Evolutionary conservation across 2,888 invertebrate genomes (phyloP).

Genomic region (Ormyrus rosae): DNA sequence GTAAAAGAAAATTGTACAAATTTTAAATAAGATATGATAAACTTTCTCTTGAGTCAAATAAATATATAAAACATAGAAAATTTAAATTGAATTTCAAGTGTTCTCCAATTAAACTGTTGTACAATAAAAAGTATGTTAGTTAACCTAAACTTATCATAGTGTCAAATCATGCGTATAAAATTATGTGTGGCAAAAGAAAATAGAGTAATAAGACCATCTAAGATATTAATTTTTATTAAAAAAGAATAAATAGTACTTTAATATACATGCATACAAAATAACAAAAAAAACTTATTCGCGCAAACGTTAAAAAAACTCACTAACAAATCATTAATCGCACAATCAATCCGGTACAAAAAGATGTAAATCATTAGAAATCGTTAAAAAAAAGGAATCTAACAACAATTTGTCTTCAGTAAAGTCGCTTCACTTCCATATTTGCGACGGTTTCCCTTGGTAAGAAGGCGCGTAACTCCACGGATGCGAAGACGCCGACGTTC

Average conservation of each 20-base stretch:
- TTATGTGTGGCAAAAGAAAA: no score
- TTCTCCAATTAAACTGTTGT: no score
- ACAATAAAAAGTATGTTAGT: no score
- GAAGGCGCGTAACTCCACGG: constrained; percentile 71
- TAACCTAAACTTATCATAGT: no score
- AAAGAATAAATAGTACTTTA: constrained; percentile 44
- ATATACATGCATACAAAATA: constrained; percentile 23
- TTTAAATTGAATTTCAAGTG: no score
- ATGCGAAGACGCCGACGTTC: constrained; percentile 56
- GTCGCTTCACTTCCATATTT: constrained; percentile 66
- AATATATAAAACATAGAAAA: no score
- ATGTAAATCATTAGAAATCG: background rate
- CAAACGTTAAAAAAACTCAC: background rate
- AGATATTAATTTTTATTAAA: constrained; percentile 26
- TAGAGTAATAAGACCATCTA: background rate
- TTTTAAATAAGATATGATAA: no score
- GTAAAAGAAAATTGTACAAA: no score
- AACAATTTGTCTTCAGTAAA: background rate
- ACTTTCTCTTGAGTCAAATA: no score
- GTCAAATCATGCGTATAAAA: no score
- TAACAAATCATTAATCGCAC: background rate
- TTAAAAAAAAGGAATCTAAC: constrained; percentile 1
- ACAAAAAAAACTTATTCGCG: background rate
- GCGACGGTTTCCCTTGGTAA: constrained; percentile 63
- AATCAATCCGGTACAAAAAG: background rate